phyloP scores from a whole-genome alignment of 37 sponge, comb jelly and placozoan species.

The Bolinopsis microptera region DNA sequence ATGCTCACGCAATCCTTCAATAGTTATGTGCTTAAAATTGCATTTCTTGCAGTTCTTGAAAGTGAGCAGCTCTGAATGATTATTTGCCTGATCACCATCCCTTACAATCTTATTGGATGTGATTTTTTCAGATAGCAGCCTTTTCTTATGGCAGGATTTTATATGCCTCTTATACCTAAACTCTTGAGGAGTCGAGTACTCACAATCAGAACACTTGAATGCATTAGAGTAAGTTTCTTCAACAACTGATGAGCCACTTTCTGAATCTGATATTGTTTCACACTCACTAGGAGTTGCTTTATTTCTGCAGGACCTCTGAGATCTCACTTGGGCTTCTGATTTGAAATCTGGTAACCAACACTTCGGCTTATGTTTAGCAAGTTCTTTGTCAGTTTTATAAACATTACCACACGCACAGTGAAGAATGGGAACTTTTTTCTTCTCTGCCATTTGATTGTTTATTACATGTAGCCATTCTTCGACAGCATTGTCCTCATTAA shows the following conservation, averaged over 20 bases:
- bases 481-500: conserved; percentile 14
- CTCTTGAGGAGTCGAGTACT: background rate
- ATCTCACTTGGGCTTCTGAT: background rate
- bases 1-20: conserved; percentile 8
- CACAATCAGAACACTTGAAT: conserved; percentile 32
- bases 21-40: conserved; percentile 4
- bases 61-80: background rate
- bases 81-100: background rate
- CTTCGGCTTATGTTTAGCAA: conserved; percentile 31
- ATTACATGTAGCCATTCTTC: background rate
- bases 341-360: conserved; percentile 14
- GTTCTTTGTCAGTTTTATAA: conserved; percentile 53
- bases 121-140: background rate
- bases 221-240: background rate
- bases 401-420: conserved; percentile 51
- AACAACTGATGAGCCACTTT: background rate
- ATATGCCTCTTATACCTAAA: background rate
- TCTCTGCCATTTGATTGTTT: background rate
- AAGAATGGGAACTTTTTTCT: background rate
- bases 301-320: conserved; percentile 31
- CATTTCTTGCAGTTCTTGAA: conserved; percentile 25
- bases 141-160: background rate
- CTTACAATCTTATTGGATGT: background rate
- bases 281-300: conserved; percentile 44
- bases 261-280: conserved; percentile 7